These are phyloP conservation scores for Synergus umbraculus DNA, from an alignment of 2,888 invertebrate genomes.

Conservation along the genomic window DNA sequence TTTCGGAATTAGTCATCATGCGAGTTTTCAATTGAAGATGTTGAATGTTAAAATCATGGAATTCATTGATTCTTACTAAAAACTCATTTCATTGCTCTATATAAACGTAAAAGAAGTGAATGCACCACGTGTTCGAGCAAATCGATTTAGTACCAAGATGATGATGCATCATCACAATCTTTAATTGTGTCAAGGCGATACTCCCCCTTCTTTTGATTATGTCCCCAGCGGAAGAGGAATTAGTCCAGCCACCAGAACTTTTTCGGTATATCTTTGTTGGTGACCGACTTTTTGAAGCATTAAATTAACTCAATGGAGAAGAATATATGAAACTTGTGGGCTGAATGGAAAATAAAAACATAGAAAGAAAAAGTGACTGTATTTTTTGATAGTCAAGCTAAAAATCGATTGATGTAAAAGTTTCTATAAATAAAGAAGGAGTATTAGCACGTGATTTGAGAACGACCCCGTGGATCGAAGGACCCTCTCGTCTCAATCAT, in stretches of 20 bases:
- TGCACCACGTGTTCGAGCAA: constrained; percentile 25
- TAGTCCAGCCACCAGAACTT: constrained; percentile 16
- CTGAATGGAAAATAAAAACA: not conserved
- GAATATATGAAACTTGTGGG: not conserved
- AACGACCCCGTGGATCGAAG: constrained; percentile 49
- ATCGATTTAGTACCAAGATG: constrained; percentile 36
- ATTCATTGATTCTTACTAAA: not conserved
- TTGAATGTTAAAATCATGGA: not conserved
- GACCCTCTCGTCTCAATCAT: constrained; percentile 55
- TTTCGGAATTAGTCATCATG: not conserved
- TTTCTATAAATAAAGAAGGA: constrained; percentile 7
- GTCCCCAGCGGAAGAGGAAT: constrained; percentile 54
- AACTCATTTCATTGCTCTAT: not conserved
- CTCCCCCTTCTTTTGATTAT: constrained; percentile 37
- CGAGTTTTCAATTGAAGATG: constrained; percentile 7
- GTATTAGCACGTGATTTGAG: constrained; percentile 62
- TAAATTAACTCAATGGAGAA: not conserved
- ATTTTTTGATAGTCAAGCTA: not conserved
- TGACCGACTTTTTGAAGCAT: not conserved
- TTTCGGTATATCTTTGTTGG: constrained; percentile 1
- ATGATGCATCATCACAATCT: constrained; percentile 58
- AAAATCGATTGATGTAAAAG: not conserved
- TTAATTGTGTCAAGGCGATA: constrained; percentile 60
- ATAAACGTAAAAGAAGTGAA: not conserved
- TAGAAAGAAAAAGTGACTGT: not conserved